Base-by-base conservation (phyloP, 2,797 vertebrate genomes). In the Selene dorsalis region DNA sequence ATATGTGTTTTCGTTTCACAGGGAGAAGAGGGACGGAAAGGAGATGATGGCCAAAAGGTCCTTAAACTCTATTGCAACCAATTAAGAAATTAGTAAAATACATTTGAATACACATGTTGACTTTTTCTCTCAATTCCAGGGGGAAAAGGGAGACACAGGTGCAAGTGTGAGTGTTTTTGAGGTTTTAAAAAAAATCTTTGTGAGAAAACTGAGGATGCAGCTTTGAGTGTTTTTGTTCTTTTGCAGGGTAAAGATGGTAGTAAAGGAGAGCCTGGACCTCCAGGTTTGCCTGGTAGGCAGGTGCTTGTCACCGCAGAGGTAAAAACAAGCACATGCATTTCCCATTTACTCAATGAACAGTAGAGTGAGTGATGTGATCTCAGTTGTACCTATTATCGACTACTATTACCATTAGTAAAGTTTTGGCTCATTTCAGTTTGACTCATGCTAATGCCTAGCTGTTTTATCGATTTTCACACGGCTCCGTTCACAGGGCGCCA, bases 271-370 rank as follows among this genome's bases (percentile, higher is more conserved):
- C 80, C 82, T 16, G 95, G 95, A 59, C 72, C 90, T 74, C 95
- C 95, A 61, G 95, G 95, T 50, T 84, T 92, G 41, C 95, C 95
- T 53, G 95, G 95, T 9, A 87, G 72, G 28, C 93, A 94, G 28
- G 81, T 95, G 64, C 85, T 95, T 2, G 84, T 94, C 71, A 94
- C 92, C 12, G 14, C 93, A 35, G 93, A 95, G 90, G 95, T 96
- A 92, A 82, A 85, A 55, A 73, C 26, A 53, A 65, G 30, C 4
- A 16, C 13, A 28, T 38, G 16, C 9, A 7, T 53, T 26, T 22
- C 22, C 16, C 20, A 20, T 61, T 26, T 18, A 6, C 22, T 39
- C 12, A 7, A 32, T 20, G n/a, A 52, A 38, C 24, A 58, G 7
- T 48, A 43, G 1, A 61, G 62, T 48, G 10, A n/a, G 7, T 35